Conservation (phyloP, 1,140 invertebrate genomes). For the Coboldia fuscipes region DNA sequence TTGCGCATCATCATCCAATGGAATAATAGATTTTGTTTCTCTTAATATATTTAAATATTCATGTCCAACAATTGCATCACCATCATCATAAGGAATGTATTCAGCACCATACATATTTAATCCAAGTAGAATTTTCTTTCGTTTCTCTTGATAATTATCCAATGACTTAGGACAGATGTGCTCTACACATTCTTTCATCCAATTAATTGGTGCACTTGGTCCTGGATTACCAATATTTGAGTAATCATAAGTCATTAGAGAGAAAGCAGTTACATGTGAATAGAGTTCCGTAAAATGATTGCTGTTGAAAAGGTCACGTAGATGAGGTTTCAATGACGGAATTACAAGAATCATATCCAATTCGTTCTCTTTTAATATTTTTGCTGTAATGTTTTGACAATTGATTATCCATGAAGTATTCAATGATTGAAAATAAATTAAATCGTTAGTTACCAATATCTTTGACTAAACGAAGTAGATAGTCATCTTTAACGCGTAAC, state of each 20-base stretch:
- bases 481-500: slow-evolving; percentile 35
- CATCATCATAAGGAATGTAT: slow-evolving; percentile 52
- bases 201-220: slow-evolving; percentile 70
- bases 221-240: slow-evolving; percentile 58
- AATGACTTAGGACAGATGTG: slow-evolving; percentile 38
- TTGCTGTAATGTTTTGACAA: slow-evolving; percentile 10
- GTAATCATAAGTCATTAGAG: slow-evolving; percentile 90
- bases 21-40: slow-evolving; percentile 44
- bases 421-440: not conserved
- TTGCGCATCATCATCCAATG: slow-evolving; percentile 51
- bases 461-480: slow-evolving; percentile 36
- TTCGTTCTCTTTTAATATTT: slow-evolving; percentile 12
- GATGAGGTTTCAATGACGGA: slow-evolving; percentile 51
- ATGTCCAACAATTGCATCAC: slow-evolving; percentile 51
- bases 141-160: slow-evolving; percentile 26
- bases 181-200: slow-evolving; percentile 62
- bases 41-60: slow-evolving; percentile 52
- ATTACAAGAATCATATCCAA: slow-evolving; percentile 61
- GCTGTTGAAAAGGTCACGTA: slow-evolving; percentile 46
- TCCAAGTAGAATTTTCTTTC: slow-evolving; percentile 66
- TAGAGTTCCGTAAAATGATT: slow-evolving; percentile 57
- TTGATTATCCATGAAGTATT: not conserved
- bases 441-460: slow-evolving; percentile 26
- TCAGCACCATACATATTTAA: slow-evolving; percentile 89
- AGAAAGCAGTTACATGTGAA: slow-evolving; percentile 61